A percentile compares a stretch with the other conserved stretches of the same genome.
These are phyloP conservation scores for Caranx ignobilis DNA, from an alignment of 2,113 vertebrate genomes.

Conservation along the genomic window DNA sequence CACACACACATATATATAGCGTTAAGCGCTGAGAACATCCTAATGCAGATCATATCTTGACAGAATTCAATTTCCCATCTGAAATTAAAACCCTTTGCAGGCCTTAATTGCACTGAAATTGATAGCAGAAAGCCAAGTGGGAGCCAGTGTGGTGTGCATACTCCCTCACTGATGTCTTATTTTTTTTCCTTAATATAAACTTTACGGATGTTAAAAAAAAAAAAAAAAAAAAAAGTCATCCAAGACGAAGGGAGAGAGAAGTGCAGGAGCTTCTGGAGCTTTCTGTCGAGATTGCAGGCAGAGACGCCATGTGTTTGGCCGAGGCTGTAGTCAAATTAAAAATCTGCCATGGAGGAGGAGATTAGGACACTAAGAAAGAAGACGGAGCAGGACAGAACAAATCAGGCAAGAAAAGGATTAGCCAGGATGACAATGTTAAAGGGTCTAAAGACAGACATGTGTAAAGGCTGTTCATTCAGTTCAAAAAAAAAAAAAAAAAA, in stretches of 20 bases:
- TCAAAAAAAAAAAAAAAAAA: not conserved
- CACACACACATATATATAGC: constrained; percentile 3
- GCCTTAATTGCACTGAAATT: constrained; percentile 62
- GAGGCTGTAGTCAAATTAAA: constrained; percentile 48
- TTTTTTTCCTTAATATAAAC: constrained; percentile 40
- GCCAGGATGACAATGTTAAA: constrained; percentile 29
- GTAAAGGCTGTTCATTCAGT: not conserved
- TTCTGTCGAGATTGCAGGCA: constrained; percentile 31
- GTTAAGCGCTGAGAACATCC: constrained; percentile 26
- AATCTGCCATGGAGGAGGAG: constrained; percentile 16
- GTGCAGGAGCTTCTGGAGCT: constrained; percentile 10
- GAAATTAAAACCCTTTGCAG: constrained; percentile 72
- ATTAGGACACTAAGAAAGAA: not conserved
- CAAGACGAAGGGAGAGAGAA: not conserved
- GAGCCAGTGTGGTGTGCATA: not conserved
- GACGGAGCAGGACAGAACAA: constrained; percentile 12
- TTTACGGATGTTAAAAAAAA: constrained; percentile 8
- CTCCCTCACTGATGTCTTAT: constrained; percentile 18
- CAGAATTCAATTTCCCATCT: constrained; percentile 74
- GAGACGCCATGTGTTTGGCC: constrained; percentile 8
- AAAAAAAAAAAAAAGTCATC: not conserved
- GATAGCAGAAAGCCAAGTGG: constrained; percentile 51
- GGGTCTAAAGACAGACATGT: not conserved
- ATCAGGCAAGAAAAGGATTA: constrained; percentile 12
- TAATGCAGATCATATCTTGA: constrained; percentile 70